Percentiles rank a stretch among this genome's conserved stretches.
These are phyloP conservation scores for Eueides isabella DNA, from an alignment of 1,140 invertebrate species.

Conservation along the genomic window DNA sequence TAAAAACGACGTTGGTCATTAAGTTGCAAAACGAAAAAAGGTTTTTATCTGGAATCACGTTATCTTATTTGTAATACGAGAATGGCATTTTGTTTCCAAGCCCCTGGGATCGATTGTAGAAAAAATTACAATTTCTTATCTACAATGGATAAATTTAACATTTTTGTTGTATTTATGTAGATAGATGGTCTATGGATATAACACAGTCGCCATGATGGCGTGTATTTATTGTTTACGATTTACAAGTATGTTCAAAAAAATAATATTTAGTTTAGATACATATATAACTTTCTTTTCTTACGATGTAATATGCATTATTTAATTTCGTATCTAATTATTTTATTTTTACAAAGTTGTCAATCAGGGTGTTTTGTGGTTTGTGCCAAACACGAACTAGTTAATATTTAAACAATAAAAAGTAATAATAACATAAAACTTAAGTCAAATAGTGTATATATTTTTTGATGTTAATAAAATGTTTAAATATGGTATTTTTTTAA, in stretches of 20 bases:
- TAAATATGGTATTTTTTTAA: no score
- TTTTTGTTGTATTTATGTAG: slow-evolving; percentile 10
- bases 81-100: slow-evolving; percentile 57
- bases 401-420: no score
- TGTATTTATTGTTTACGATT: neutral
- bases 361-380: no score
- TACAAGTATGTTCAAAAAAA: neutral
- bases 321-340: no score
- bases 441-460: no score
- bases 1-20: slow-evolving; percentile 39
- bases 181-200: neutral
- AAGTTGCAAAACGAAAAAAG: slow-evolving; percentile 42
- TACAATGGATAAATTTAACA: slow-evolving; percentile 35
- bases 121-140: slow-evolving; percentile 52
- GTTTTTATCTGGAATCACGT: slow-evolving; percentile 55
- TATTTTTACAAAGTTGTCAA: no score
- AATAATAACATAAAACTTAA: no score
- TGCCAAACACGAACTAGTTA: no score
- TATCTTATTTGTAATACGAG: slow-evolving; percentile 70
- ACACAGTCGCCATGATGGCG: neutral
- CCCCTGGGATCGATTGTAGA: slow-evolving; percentile 38
- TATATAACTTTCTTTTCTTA: neutral
- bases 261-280: neutral
- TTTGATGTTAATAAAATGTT: no score
- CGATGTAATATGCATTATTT: neutral